phyloP scores from a whole-genome alignment of 2,888 invertebrate species.

The Yponomeuta malinellus region DNA sequence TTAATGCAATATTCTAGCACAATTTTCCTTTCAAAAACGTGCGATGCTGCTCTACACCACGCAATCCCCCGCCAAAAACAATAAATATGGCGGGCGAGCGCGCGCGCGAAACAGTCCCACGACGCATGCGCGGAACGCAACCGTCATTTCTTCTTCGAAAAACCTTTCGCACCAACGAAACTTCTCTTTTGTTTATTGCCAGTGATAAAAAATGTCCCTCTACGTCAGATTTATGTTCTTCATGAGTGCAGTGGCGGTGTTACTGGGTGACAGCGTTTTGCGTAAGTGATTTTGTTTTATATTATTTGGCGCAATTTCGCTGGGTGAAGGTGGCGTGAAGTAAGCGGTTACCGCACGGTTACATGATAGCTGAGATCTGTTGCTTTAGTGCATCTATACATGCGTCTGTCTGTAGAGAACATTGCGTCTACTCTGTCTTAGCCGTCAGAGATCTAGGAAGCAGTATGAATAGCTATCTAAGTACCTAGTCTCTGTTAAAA shows the following conservation, averaged over 20 bases:
- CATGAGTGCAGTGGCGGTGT: slow-evolving; percentile 24
- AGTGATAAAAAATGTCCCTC: slow-evolving; percentile 25
- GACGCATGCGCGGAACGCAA: slow-evolving; percentile 21
- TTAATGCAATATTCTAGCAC: no score
- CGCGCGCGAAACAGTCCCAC: slow-evolving; percentile 31
- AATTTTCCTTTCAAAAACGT: neutral
- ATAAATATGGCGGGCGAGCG: slow-evolving; percentile 29
- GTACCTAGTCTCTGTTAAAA: no score
- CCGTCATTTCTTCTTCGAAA: neutral
- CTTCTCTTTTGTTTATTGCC: slow-evolving; percentile 21
- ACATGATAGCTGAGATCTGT: neutral
- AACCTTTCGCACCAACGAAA: neutral
- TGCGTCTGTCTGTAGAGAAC: no score
- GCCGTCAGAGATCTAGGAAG: no score
- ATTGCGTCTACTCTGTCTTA: no score
- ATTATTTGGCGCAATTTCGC: slow-evolving; percentile 1
- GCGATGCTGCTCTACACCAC: neutral
- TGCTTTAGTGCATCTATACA: neutral
- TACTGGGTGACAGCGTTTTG: slow-evolving; percentile 32
- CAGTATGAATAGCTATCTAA: no score
- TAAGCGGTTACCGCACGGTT: slow-evolving; percentile 1
- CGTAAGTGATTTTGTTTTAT: slow-evolving; percentile 29
- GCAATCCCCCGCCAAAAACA: slow-evolving; percentile 28
- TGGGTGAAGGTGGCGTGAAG: neutral
- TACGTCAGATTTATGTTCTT: slow-evolving; percentile 26